phyloP scores from a whole-genome alignment of 2,113 vertebrate species.

The Solea senegalensis region DNA sequence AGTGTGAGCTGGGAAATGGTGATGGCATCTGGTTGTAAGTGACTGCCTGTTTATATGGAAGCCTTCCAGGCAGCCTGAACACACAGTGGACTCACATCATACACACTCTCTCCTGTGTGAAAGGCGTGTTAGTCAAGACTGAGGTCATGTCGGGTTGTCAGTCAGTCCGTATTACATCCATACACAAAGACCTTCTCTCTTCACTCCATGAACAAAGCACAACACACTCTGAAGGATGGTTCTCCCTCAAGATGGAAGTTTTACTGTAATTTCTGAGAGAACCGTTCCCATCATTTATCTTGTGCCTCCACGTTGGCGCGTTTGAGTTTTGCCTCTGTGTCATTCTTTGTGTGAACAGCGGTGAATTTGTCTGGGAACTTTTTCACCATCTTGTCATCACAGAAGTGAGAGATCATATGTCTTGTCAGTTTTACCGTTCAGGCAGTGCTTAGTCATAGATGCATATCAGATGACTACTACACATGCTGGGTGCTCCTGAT shows the following conservation, averaged over 20 bases:
- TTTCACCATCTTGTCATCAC: constrained; percentile 42
- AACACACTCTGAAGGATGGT: constrained; percentile 31
- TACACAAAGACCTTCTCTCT: constrained; percentile 61
- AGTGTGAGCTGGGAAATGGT: not conserved
- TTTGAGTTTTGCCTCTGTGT: not conserved
- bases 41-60: constrained; percentile 8
- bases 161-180: constrained; percentile 28
- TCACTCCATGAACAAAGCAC: constrained; percentile 43
- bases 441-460: constrained; percentile 57
- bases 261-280: not conserved
- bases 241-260: constrained; percentile 1
- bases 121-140: constrained; percentile 43
- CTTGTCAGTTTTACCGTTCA: constrained; percentile 52
- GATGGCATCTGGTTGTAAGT: not conserved
- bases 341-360: constrained; percentile 21
- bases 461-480: constrained; percentile 72
- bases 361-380: constrained; percentile 34
- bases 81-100: not conserved
- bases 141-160: constrained; percentile 57
- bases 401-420: constrained; percentile 62
- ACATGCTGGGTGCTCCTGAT: constrained; percentile 37
- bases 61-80: constrained; percentile 9
- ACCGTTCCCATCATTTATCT: not conserved
- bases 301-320: not conserved
- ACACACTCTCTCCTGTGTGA: constrained; percentile 34